phyloP scores from a whole-genome alignment of 2,888 invertebrate species.

The Sinotaia quadrata region DNA sequence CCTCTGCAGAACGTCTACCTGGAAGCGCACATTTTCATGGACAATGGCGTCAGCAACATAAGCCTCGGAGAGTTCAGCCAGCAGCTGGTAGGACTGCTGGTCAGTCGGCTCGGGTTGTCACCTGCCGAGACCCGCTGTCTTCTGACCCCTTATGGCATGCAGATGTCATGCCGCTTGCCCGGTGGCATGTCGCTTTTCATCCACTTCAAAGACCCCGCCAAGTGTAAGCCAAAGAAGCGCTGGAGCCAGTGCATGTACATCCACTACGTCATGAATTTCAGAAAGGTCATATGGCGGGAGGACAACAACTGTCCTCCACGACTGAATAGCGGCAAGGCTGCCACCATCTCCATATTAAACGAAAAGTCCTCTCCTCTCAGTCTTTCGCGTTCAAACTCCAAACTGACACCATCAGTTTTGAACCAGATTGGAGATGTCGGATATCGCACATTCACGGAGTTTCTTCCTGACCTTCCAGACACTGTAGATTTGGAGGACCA shows the following conservation, averaged over 20 bases:
- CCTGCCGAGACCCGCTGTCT: conserved; percentile 41
- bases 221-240: conserved; percentile 59
- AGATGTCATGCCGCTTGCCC: conserved; percentile 49
- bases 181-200: conserved; percentile 56
- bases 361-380: not conserved
- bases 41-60: conserved; percentile 52
- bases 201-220: conserved; percentile 56
- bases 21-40: conserved; percentile 60
- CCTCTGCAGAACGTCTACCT: conserved; percentile 44
- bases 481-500: conserved; percentile 32
- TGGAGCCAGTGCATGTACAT: conserved; percentile 64
- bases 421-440: conserved; percentile 17
- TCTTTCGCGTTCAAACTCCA: not conserved
- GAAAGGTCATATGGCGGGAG: conserved; percentile 33
- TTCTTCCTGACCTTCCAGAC: conserved; percentile 9
- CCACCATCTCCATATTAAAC: not conserved
- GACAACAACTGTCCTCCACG: conserved; percentile 19
- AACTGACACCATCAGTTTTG: too few species aligned
- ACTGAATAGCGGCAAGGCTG: not conserved
- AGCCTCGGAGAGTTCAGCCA: conserved; percentile 53
- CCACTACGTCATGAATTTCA: conserved; percentile 49
- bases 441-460: conserved; percentile 25
- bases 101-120: conserved; percentile 41
- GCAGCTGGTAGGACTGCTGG: conserved; percentile 52
- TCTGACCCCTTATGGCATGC: conserved; percentile 57